These are phyloP conservation scores for Hypsopygia costalis DNA, from an alignment of 2,888 invertebrate species.

Conservation along the genomic window DNA sequence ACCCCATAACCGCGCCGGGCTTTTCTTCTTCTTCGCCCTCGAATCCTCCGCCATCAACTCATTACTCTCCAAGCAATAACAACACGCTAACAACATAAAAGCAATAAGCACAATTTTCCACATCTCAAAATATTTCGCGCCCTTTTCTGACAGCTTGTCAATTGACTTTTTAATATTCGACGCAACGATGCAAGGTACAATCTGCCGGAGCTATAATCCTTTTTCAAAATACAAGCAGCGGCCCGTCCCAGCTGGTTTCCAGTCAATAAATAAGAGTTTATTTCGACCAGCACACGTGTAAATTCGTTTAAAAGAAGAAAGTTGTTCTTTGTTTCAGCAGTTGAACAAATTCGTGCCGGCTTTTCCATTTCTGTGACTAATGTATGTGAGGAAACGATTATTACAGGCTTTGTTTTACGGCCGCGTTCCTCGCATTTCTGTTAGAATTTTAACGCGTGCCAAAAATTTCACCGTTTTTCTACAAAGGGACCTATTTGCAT, in stretches of 20 bases:
- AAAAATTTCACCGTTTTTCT: slow-evolving; percentile 49
- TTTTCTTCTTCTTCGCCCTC: slow-evolving; percentile 64
- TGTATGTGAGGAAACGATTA: slow-evolving; percentile 56
- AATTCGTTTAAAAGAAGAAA: slow-evolving; percentile 60
- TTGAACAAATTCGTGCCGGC: slow-evolving; percentile 55
- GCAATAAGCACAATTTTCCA: slow-evolving; percentile 42
- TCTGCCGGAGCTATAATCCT: background rate
- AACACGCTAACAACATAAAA: slow-evolving; percentile 44
- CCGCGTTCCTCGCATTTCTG: slow-evolving; percentile 35
- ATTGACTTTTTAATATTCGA: slow-evolving; percentile 14
- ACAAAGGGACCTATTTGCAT: slow-evolving; percentile 32
- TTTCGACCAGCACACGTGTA: slow-evolving; percentile 36
- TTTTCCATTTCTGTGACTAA: slow-evolving; percentile 65
- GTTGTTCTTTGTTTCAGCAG: slow-evolving; percentile 60
- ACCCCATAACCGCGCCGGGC: slow-evolving; percentile 52
- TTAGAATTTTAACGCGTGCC: slow-evolving; percentile 51
- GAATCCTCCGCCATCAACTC: slow-evolving; percentile 47
- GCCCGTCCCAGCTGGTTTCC: slow-evolving; percentile 35
- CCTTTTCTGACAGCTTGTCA: slow-evolving; percentile 13
- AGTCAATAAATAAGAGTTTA: slow-evolving; percentile 58
- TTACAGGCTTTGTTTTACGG: slow-evolving; percentile 47
- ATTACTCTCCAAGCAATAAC: slow-evolving; percentile 53
- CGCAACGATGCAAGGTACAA: too few relatives aligned
- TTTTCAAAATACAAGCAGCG: slow-evolving; percentile 9
- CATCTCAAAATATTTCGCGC: slow-evolving; percentile 30